Evolutionary conservation across 2,113 vertebrate genomes (phyloP), one percentile per base, ranked within the genome.

Genomic region (Vidua macroura): DNA sequence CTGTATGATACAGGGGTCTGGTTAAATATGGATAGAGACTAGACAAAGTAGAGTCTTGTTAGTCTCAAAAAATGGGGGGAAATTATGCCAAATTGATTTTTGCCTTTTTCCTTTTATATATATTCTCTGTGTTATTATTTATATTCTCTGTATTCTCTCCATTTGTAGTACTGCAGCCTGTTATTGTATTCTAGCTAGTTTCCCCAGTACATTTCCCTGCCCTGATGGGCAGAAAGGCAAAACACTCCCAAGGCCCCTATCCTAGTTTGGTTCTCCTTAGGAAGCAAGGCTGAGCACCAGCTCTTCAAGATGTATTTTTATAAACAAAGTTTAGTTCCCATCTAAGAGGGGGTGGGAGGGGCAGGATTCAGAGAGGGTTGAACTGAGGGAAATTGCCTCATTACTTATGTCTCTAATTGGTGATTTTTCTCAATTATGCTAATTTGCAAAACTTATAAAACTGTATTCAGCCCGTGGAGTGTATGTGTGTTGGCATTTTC

Each of bases 381-480:
- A 70, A 35, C 15, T 3, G 7, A 15, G 24, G 37, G 15, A 43
- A 70, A 60, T 20, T 30, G 31, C 37, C 15, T 83, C 31, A 24
- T 4, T 25, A 24, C 55, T 43, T 52, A 20, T 3, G 25, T 52
- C 31, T 51, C 30, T 20, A 52, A 70, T 6, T 60, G 31, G 25
- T 43, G 37, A 43, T 43, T 83, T 43, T 43, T 43, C 15, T 15
- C 24, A 30, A 30, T 82, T 43, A 20, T 35, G 30, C 35, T 59
- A 8, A 43, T n/a, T 43, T 60, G 7, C 53, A 15, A 19, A 51
- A 43, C 11, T 15, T 70, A 51, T 9, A 24, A 60, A 43, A 35
- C 30, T 51, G 7, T 24, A 35, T 35, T 51, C 46, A 70, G 5
- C 13, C 12, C 0, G 1, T 18, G 6, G 10, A 2, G 4, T 35